Conservation (phyloP, 2,797 vertebrate species). For the Morus bassanus region DNA sequence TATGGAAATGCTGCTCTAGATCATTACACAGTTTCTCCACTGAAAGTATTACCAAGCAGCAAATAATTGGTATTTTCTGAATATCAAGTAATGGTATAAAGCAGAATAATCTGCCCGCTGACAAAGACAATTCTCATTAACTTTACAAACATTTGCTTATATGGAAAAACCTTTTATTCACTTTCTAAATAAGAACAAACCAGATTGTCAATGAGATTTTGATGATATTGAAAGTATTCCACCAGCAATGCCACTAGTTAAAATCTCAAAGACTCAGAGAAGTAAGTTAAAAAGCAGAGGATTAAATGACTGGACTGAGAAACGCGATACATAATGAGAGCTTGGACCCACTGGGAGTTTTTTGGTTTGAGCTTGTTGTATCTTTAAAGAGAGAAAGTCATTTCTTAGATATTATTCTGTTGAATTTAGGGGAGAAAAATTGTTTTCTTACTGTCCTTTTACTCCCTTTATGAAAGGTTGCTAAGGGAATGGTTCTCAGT, state of each 20-base stretch:
- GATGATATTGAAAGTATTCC: background rate
- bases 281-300: background rate
- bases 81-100: background rate
- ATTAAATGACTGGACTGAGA: background rate
- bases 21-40: background rate
- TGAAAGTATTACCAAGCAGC: background rate
- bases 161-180: background rate
- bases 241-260: background rate
- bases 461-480: slow-evolving; percentile 55
- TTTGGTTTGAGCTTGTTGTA: background rate
- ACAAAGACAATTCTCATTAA: background rate
- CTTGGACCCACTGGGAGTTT: background rate
- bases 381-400: background rate
- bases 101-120: background rate
- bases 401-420: slow-evolving; percentile 9
- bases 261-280: background rate
- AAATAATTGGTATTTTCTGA: background rate
- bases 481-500: slow-evolving; percentile 58
- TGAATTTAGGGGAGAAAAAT: background rate
- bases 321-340: background rate
- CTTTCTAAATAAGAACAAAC: background rate
- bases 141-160: background rate
- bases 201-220: background rate
- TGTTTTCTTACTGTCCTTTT: slow-evolving; percentile 35
- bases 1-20: background rate